Percentiles rank a stretch among this genome's conserved stretches.
Evolutionary conservation across 2,113 vertebrate species (phyloP).

Genomic region (Balaeniceps rex): DNA sequence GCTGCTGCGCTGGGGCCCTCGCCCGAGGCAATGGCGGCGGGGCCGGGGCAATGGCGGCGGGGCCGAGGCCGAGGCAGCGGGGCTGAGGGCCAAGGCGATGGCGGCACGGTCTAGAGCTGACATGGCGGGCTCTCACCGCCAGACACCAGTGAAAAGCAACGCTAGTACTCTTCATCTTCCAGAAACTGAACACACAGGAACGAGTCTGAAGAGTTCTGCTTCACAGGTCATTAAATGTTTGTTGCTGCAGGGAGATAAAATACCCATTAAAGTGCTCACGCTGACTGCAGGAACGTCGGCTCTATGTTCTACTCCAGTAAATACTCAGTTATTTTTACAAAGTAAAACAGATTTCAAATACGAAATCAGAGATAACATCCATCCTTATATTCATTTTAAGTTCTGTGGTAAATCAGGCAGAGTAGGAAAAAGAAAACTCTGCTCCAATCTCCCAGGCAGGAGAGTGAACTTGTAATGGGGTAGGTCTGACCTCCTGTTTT

Average conservation of each 20-base stretch:
- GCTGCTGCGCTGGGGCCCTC: too few relatives aligned
- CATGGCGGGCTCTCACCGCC: too few relatives aligned
- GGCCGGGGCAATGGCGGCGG: too few relatives aligned
- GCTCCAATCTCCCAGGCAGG: too few relatives aligned
- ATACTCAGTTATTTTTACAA: background rate
- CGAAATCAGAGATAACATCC: background rate
- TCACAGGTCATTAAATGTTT: too few relatives aligned
- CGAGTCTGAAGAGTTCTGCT: background rate
- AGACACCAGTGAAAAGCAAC: too few relatives aligned
- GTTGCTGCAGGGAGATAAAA: accelerated
- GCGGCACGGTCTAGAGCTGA: too few relatives aligned
- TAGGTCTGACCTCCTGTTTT: background rate
- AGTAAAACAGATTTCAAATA: too few relatives aligned
- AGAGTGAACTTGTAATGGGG: accelerated
- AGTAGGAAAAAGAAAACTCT: background rate
- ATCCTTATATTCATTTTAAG: background rate
- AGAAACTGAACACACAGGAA: accelerated
- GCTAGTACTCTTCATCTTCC: too few relatives aligned
- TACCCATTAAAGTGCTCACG: accelerated
- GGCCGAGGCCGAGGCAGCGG: too few relatives aligned
- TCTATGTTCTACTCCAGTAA: background rate
- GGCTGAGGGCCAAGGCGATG: too few relatives aligned
- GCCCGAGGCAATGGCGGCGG: too few relatives aligned
- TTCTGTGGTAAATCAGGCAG: background rate
- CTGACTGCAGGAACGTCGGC: background rate